phyloP scores from a whole-genome alignment of 2,888 invertebrate genomes.

The Pristionchus mayeri region DNA sequence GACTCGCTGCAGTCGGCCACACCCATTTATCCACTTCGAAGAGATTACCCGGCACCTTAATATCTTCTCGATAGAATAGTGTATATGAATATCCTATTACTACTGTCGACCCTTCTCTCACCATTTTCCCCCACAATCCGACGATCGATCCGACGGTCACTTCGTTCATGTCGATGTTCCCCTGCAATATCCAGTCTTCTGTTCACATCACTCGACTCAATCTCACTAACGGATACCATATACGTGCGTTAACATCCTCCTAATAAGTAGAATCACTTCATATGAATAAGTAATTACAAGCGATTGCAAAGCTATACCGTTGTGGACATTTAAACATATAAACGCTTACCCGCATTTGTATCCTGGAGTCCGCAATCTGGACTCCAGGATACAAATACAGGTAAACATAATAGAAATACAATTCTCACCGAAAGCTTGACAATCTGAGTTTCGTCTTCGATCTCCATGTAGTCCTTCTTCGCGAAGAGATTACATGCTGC shows the following conservation, averaged over 20 bases:
- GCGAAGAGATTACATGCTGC: background rate
- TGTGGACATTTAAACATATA: too few species aligned
- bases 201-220: too few species aligned
- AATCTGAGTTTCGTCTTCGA: constrained; percentile 46
- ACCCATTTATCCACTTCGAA: constrained; percentile 25
- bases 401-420: background rate
- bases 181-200: too few species aligned
- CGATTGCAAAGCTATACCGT: too few species aligned
- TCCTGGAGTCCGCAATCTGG: background rate
- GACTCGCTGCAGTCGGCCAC: background rate
- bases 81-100: too few species aligned
- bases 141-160: constrained; percentile 22
- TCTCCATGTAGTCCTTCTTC: constrained; percentile 21
- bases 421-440: constrained; percentile 13
- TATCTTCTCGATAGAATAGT: too few species aligned
- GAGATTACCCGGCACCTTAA: background rate
- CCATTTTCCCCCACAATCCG: constrained; percentile 40
- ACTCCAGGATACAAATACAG: background rate
- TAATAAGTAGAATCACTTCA: too few species aligned
- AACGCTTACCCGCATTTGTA: too few species aligned
- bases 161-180: constrained; percentile 23
- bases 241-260: too few species aligned
- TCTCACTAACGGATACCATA: too few species aligned
- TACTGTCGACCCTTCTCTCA: background rate
- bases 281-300: background rate